Percentiles rank a stretch among this genome's conserved stretches.
Evolutionary conservation across 2,888 invertebrate species (phyloP).

Genomic region (Melieria crassipennis): DNA sequence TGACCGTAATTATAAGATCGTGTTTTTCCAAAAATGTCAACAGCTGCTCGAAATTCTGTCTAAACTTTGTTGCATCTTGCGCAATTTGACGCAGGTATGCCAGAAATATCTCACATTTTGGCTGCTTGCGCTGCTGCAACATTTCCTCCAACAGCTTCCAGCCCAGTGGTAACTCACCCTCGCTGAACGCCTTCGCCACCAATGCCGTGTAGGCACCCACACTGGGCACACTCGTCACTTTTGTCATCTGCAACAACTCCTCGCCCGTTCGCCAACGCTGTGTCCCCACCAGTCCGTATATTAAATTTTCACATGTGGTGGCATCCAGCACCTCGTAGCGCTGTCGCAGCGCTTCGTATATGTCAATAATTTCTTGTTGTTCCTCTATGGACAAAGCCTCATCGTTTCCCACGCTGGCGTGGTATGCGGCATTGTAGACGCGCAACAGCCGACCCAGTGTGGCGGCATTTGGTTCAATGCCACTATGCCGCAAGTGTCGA

Average conservation of each 20-base stretch:
- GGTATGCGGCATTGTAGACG: conserved; percentile 67
- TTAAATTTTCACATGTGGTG: conserved; percentile 70
- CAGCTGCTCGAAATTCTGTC: conserved; percentile 69
- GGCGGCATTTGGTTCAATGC: conserved; percentile 69
- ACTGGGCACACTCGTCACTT: conserved; percentile 67
- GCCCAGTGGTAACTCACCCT: conserved; percentile 67
- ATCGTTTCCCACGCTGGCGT: conserved; percentile 33
- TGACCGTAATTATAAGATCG: conserved; percentile 64
- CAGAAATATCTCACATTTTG: conserved; percentile 67
- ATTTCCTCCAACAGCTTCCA: conserved; percentile 72
- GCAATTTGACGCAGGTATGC: conserved; percentile 69
- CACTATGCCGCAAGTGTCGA: conserved; percentile 67
- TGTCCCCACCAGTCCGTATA: conserved; percentile 73
- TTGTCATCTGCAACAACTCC: conserved; percentile 71
- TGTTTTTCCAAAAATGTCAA: conserved; percentile 69
- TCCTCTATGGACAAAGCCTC: conserved; percentile 55
- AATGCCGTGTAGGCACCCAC: conserved; percentile 68
- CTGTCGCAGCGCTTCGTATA: conserved; percentile 62
- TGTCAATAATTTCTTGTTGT: conserved; percentile 68
- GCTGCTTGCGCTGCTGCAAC: conserved; percentile 64
- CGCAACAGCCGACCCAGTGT: conserved; percentile 70
- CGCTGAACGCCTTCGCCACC: conserved; percentile 70
- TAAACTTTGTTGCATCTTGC: conserved; percentile 59
- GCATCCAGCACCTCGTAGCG: conserved; percentile 72
- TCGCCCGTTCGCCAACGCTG: conserved; percentile 73